These are phyloP conservation scores for Hemichromis elongatus DNA, from an alignment of 2,113 vertebrate species.

Conservation along the genomic window DNA sequence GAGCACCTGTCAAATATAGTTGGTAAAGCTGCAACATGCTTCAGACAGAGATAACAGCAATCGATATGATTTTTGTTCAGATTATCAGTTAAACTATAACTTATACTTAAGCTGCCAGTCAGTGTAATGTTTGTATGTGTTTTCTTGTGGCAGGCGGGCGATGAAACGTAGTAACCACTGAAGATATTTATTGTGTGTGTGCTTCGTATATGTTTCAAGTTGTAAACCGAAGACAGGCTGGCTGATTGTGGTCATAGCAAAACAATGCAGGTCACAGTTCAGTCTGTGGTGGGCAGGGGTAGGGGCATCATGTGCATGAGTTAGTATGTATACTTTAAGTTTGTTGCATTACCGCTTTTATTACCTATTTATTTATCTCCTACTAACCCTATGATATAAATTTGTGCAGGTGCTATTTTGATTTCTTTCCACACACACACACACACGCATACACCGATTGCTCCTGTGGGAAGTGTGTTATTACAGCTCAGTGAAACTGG, in stretches of 20 bases:
- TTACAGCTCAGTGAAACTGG: conserved; percentile 5
- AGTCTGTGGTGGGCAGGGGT: neutral
- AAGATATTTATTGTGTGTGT: neutral
- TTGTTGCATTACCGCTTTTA: neutral
- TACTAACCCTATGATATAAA: conserved; percentile 39
- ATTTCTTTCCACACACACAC: neutral
- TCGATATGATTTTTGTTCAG: neutral
- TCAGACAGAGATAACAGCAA: neutral
- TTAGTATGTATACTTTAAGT: neutral
- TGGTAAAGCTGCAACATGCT: neutral
- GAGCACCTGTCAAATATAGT: neutral
- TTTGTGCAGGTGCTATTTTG: conserved; percentile 29
- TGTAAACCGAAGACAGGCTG: neutral
- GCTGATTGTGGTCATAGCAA: neutral
- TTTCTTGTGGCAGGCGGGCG: neutral
- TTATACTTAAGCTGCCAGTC: neutral
- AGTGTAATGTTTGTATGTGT: neutral
- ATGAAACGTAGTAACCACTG: neutral
- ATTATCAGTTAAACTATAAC: neutral
- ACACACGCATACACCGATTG: neutral
- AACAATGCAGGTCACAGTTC: conserved; percentile 28
- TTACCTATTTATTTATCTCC: neutral
- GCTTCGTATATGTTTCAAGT: neutral
- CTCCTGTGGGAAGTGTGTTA: conserved; percentile 19
- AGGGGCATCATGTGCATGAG: neutral